Conservation (phyloP, 2,797 vertebrate genomes). For the Mastacembelus armatus region DNA sequence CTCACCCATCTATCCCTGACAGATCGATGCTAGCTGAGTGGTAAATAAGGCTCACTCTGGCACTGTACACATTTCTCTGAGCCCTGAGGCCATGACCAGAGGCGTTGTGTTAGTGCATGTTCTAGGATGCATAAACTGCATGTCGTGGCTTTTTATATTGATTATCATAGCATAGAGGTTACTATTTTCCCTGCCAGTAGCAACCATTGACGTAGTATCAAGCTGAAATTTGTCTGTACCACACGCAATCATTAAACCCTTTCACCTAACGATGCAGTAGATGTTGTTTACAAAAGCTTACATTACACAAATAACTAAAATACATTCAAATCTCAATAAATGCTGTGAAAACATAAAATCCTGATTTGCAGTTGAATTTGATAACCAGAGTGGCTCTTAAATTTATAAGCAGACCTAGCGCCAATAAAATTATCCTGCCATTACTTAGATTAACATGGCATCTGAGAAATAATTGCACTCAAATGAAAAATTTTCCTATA, state of each 20-base stretch:
- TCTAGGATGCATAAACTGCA: constrained; percentile 10
- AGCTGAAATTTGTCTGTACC: constrained; percentile 14
- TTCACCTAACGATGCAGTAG: not conserved
- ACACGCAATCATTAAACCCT: constrained; percentile 11
- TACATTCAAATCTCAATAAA: not conserved
- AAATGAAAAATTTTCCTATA: constrained; percentile 41
- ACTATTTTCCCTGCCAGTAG: constrained; percentile 39
- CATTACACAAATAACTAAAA: not conserved
- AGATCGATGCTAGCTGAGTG: constrained; percentile 23
- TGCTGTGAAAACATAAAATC: not conserved
- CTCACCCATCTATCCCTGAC: constrained; percentile 36
- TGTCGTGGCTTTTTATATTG: constrained; percentile 53
- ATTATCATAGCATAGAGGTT: constrained; percentile 46
- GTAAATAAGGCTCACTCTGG: constrained; percentile 30
- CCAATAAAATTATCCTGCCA: constrained; percentile 59
- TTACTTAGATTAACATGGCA: constrained; percentile 60
- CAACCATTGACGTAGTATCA: constrained; percentile 34
- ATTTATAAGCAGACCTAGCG: constrained; percentile 38
- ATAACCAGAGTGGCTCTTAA: constrained; percentile 25
- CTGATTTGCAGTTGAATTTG: constrained; percentile 44
- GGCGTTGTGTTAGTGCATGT: not conserved
- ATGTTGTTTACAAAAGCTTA: not conserved
- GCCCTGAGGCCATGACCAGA: constrained; percentile 8
- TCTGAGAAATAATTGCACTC: constrained; percentile 54
- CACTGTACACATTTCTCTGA: constrained; percentile 28